Conservation (phyloP, 2,113 vertebrate genomes). For the Paraplagusia blochii region DNA sequence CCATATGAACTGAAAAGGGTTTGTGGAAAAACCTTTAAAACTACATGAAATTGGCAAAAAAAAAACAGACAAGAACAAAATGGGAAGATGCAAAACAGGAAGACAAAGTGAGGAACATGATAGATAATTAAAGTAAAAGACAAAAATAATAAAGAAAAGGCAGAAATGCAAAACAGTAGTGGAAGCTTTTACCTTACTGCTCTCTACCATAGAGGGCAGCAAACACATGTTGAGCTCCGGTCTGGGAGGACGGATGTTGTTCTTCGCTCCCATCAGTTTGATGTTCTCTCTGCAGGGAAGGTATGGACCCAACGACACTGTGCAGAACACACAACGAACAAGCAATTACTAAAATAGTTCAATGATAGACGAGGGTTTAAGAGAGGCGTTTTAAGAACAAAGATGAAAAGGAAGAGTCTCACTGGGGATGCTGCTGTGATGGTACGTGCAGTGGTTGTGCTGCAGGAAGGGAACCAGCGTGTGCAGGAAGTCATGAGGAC, state of each 20-base stretch:
- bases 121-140: too few relatives aligned
- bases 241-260: conserved; percentile 95
- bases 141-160: too few relatives aligned
- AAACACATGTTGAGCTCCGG: conserved; percentile 99
- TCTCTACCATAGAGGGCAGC: conserved; percentile 98
- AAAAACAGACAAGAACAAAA: too few relatives aligned
- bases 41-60: too few relatives aligned
- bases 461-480: conserved; percentile 98
- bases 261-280: conserved; percentile 98
- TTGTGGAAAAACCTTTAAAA: too few relatives aligned
- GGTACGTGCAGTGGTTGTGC: conserved; percentile 99
- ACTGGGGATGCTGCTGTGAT: conserved; percentile 98
- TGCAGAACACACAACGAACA: not conserved
- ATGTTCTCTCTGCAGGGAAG: conserved; percentile 99
- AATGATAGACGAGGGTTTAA: not conserved
- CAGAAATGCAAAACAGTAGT: too few relatives aligned
- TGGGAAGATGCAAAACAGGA: too few relatives aligned
- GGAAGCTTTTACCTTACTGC: conserved; percentile 94
- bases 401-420: conserved; percentile 60
- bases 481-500: conserved; percentile 98
- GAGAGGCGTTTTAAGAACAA: not conserved
- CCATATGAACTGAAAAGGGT: too few relatives aligned
- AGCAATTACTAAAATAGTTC: not conserved
- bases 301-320: conserved; percentile 99
- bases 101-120: too few relatives aligned